phyloP scores from a whole-genome alignment of 2,888 invertebrate genomes.

The Smittia sp. region DNA sequence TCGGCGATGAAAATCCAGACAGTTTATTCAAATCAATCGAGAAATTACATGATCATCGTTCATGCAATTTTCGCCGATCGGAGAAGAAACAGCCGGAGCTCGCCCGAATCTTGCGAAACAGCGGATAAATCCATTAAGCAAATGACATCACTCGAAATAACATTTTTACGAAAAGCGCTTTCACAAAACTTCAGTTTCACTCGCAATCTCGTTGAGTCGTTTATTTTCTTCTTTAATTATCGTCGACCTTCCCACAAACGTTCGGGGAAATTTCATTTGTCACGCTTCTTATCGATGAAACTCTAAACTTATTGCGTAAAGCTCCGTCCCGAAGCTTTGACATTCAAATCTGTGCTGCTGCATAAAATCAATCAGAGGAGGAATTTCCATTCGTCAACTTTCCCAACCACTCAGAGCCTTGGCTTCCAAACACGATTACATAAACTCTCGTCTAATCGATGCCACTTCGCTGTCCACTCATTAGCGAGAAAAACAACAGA shows the following conservation, averaged over 20 bases:
- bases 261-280: no score
- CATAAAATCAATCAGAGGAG: no score
- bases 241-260: background rate
- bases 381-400: no score
- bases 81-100: background rate
- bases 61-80: background rate
- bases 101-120: constrained; percentile 20
- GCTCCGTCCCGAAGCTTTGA: no score
- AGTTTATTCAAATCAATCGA: background rate
- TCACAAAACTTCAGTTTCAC: constrained; percentile 19
- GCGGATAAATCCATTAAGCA: constrained; percentile 32
- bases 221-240: constrained; percentile 2
- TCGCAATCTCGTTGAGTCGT: background rate
- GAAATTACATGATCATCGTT: constrained; percentile 17
- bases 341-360: no score
- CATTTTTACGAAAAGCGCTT: constrained; percentile 11
- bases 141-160: constrained; percentile 29
- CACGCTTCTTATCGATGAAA: no score
- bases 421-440: no score
- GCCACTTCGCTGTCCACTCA: background rate
- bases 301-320: no score
- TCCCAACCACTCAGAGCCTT: no score
- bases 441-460: no score
- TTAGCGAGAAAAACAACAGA: background rate
- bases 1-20: background rate